Conservation (phyloP, 2,113 vertebrate species). For the Archilochus colubris region DNA sequence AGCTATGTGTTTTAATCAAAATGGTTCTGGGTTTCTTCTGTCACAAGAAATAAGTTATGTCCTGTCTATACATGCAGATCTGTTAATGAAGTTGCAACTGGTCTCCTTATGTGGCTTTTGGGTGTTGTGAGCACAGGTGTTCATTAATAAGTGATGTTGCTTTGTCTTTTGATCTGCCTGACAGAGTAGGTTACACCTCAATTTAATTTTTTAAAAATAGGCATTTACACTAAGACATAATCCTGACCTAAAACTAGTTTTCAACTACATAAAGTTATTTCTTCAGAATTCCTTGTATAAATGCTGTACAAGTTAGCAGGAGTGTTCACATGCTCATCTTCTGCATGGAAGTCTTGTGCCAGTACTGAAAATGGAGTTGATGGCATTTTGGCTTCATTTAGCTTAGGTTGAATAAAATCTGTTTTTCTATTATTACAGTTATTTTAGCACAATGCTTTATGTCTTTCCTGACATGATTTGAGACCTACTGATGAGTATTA, state of each 20-base stretch:
- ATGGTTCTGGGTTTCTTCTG: not conserved
- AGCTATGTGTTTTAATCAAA: not conserved
- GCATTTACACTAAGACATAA: not conserved
- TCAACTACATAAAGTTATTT: not conserved
- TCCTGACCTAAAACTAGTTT: not conserved
- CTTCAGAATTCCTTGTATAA: not conserved
- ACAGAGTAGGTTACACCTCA: not conserved
- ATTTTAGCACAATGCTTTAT: not conserved
- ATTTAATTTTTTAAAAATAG: not conserved
- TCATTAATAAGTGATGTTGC: not conserved
- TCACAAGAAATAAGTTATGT: not conserved
- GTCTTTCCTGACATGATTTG: not conserved
- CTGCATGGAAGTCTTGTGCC: not conserved
- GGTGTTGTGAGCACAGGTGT: not conserved
- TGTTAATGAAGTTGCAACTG: not conserved
- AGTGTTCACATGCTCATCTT: fast-evolving
- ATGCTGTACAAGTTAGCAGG: not conserved
- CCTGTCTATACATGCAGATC: not conserved
- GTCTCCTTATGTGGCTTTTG: not conserved
- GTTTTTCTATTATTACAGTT: not conserved
- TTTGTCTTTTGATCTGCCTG: constrained; percentile 15
- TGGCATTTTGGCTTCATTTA: not conserved
- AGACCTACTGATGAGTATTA: not conserved
- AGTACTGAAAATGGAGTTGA: not conserved
- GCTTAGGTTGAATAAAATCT: not conserved